These are phyloP conservation scores for Proterorhinus semilunaris DNA, from an alignment of 2,113 vertebrate genomes.

Conservation along the genomic window DNA sequence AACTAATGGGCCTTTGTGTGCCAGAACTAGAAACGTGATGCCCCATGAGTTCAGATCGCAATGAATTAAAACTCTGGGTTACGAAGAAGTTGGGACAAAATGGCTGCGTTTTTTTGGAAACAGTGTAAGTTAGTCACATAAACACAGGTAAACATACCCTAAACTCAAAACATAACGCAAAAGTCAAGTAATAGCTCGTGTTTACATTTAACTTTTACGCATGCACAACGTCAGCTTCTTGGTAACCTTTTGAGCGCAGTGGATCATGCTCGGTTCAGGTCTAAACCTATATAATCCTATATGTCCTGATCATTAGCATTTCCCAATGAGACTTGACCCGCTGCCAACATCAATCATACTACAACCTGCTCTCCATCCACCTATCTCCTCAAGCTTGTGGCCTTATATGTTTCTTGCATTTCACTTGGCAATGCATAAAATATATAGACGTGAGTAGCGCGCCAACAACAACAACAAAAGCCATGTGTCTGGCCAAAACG, in stretches of 20 bases:
- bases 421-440: background rate
- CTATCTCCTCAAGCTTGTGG: background rate
- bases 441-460: background rate
- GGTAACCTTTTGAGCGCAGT: slow-evolving; percentile 29
- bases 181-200: too few relatives aligned
- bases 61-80: background rate
- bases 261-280: slow-evolving; percentile 42
- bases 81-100: background rate
- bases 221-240: background rate
- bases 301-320: slow-evolving; percentile 46
- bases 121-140: too few relatives aligned
- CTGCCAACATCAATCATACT: slow-evolving; percentile 48
- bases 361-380: slow-evolving; percentile 20
- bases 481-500: background rate
- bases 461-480: slow-evolving; percentile 13
- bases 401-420: background rate
- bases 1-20: background rate
- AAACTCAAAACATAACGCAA: too few relatives aligned
- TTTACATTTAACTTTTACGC: background rate
- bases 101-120: background rate
- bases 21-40: background rate
- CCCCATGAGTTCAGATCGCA: background rate
- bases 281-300: slow-evolving; percentile 60
- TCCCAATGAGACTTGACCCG: slow-evolving; percentile 49
- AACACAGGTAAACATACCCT: background rate